Base-by-base conservation (phyloP, 2,888 invertebrate species). In the Synergus japonicus region DNA sequence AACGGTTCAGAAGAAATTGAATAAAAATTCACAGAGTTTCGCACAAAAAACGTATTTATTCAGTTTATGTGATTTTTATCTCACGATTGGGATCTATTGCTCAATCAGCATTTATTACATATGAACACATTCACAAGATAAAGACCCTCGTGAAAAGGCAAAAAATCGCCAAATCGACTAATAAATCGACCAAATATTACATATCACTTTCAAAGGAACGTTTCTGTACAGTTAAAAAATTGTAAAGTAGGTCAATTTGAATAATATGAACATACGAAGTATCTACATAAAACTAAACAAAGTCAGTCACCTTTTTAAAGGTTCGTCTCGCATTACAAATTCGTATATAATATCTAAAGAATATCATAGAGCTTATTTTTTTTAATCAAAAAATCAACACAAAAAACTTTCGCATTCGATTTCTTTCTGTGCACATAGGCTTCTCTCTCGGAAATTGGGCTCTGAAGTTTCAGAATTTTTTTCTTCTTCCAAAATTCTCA, bases 91-190 rank as follows among this genome's bases (percentile, higher is more conserved):
- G 49, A 73, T 73, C 73, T 37, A 73, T 73, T 73, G 73, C 18
- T 73, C 37, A 73, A 54, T 73, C 37, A 73, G 69, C 37, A n/a
- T 73, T 73, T 73, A 73, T 73, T 73, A 73, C 73, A 73, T 73
- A 73, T 73, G 73, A 73, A 73, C 73, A 73, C 54, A 41, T 73
- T 73, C 54, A 73, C 54, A 73, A 73, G 73, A 37, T 69, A n/a
- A 65, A 73, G 73, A 73, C 5, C 73, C 54, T 73, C 41, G 37
- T 73, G 73, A 73, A 73, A 73, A 49, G 73, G 9, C 37, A 37
- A 29, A 37, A 73, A 73, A 73, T 37, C 18, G 37, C 49, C 37
- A 49, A 73, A 58, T 58, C 58, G 54, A 8, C 54, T 54, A 54
- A 54, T 54, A 54, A 54, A 54, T 54, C 69, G 49, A 69, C 15